Conservation (phyloP, 1,140 invertebrate species). For the Ridgeia piscesae region DNA sequence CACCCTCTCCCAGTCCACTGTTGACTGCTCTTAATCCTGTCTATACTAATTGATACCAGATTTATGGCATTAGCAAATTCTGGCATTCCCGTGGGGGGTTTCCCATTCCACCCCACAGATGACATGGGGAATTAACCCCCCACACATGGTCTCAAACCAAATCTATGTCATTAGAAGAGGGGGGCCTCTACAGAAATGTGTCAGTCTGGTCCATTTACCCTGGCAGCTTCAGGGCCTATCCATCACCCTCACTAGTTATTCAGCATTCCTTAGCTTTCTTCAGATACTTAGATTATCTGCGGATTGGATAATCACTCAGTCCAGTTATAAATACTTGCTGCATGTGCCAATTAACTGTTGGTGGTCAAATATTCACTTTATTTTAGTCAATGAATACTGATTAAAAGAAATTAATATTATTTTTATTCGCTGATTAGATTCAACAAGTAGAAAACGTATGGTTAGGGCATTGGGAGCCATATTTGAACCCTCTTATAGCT, state of each 20-base stretch:
- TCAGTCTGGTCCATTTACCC: background rate
- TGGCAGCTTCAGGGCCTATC: background rate
- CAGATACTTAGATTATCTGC: background rate
- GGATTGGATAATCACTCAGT: background rate
- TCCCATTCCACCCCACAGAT: background rate
- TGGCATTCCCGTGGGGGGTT: background rate
- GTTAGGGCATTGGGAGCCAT: too few relatives aligned
- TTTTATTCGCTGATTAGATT: too few relatives aligned
- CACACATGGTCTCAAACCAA: background rate
- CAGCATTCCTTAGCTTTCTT: background rate
- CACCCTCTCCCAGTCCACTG: background rate
- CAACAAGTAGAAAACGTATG: too few relatives aligned
- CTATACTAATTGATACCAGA: background rate
- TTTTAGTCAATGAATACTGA: too few relatives aligned
- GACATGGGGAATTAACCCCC: background rate
- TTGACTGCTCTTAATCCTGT: background rate
- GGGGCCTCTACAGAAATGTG: background rate
- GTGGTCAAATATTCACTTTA: too few relatives aligned
- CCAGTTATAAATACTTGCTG: background rate
- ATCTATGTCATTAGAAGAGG: background rate
- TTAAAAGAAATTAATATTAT: too few relatives aligned
- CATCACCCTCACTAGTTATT: background rate
- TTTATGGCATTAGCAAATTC: background rate
- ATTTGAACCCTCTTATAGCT: too few relatives aligned
- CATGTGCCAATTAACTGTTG: background rate